Base-by-base conservation (phyloP, 1,140 invertebrate genomes). In the Euschistus heros region DNA sequence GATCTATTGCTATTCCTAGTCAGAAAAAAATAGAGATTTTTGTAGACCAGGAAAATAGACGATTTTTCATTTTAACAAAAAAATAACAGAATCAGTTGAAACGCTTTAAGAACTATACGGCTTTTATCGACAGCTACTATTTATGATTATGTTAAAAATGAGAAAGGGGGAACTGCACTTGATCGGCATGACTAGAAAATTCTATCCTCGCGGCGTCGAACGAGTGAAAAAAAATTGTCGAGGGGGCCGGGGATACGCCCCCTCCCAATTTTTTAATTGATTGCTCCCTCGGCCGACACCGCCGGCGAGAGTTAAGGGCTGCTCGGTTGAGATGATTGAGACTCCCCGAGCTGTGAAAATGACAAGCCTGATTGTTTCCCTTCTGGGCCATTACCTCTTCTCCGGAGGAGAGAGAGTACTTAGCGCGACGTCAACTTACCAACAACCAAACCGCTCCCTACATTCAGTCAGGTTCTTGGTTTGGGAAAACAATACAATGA, bases 341-440 rank as follows among this genome's bases (percentile, higher is more conserved):
- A 50, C 47, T 6, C n/a, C 17, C 0, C 4, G 10, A 50, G 47
- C 47, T 50, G 47, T 50, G 47, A 50, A 50, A 50, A 50, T 50
- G 47, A 50, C 47, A 50, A 50, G 47, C 47, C 22, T 50, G 47
- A 50, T 50, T 50, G 47, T 50, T 50, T 50, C 14, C 47, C 47
- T 50, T 50, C 47, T 50, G 47, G 47, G 14, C 47, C 47, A 50
- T 50, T 50, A 50, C 47, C 47, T 50, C 47, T 5, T 5, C 47
- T 50, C 47, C 22, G 3, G 46, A 17, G 47, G 10, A 3, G n/a
- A n/a, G n/a, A n/a, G 3, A 50, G 47, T 50, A 50, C 47, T 50
- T 50, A 50, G 47, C 47, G 47, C 47, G 47, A 22, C 47, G 47
- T 50, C 47, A 50, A 50, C 47, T 37, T 37, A 13, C 33, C 13